These are phyloP conservation scores for Brevimyrus niger DNA, from an alignment of 2,113 vertebrate species.

Conservation along the genomic window DNA sequence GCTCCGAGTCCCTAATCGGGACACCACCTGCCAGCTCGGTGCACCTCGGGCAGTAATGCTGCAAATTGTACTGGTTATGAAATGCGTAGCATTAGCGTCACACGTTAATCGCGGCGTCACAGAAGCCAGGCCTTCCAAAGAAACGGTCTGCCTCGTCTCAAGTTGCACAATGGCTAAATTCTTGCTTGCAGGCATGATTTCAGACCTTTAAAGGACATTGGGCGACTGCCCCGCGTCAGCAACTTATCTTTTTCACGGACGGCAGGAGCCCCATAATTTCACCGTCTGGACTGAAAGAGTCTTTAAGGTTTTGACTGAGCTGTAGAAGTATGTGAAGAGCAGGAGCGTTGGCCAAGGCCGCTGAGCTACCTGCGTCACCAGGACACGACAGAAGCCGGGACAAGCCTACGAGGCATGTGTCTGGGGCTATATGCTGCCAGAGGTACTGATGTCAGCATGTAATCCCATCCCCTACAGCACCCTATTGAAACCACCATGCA, in stretches of 20 bases:
- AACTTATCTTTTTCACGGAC: not conserved
- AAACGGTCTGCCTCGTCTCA: not conserved
- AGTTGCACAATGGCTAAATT: not conserved
- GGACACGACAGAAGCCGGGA: not conserved
- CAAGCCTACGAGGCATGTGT: not conserved
- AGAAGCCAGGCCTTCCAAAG: not conserved
- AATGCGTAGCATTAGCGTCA: not conserved
- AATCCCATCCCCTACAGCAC: not conserved
- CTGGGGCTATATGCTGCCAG: not conserved
- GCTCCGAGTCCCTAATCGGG: not conserved
- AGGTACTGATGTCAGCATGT: not conserved
- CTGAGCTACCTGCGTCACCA: not conserved
- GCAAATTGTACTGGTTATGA: not conserved
- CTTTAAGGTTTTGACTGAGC: not conserved
- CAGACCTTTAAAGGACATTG: not conserved
- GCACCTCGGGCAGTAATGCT: not conserved
- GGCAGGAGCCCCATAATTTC: not conserved
- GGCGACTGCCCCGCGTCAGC: not conserved
- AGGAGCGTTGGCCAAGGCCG: not conserved
- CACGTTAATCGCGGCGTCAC: not conserved
- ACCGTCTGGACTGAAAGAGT: not conserved
- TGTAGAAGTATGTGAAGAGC: not conserved
- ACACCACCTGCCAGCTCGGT: not conserved
- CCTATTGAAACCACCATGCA: not conserved
- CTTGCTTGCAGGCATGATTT: not conserved